Evolutionary conservation across 2,797 vertebrate genomes (phyloP).

Genomic region (Capromys pilorides): DNA sequence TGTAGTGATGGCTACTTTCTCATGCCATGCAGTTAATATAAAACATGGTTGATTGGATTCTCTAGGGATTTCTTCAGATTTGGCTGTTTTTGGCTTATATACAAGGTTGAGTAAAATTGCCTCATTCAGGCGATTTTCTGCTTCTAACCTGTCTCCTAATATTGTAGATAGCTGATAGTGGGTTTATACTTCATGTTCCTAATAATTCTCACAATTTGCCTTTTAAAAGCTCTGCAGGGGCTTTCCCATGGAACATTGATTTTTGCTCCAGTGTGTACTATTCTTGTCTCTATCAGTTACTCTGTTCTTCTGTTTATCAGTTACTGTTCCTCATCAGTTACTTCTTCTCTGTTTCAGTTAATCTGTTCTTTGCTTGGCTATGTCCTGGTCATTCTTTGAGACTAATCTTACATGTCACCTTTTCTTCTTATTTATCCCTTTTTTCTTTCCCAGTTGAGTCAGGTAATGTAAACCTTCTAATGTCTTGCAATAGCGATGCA

Average conservation of each 20-base stretch:
- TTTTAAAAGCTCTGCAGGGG: conserved; percentile 9
- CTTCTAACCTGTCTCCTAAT: not conserved
- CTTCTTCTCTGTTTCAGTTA: not conserved
- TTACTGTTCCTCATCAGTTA: not conserved
- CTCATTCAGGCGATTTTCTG: not conserved
- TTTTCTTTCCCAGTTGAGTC: too few relatives aligned
- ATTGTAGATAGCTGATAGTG: not conserved
- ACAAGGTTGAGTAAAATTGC: not conserved
- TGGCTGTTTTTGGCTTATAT: not conserved
- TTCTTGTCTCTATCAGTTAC: not conserved
- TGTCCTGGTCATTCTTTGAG: not conserved
- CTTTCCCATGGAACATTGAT: not conserved
- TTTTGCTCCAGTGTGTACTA: not conserved
- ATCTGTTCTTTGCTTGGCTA: not conserved
- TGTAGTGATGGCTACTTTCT: not conserved
- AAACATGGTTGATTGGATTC: not conserved
- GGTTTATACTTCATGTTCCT: not conserved
- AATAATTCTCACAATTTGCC: not conserved
- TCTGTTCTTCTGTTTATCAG: not conserved
- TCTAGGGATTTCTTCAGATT: not conserved
- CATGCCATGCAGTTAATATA: not conserved
- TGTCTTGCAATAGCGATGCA: conserved; percentile 2
- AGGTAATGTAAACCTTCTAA: not conserved
- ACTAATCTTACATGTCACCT: not conserved
- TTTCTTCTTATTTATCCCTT: not conserved